Conservation (phyloP, 2,797 vertebrate species). For the Arremon brunneinucha region DNA sequence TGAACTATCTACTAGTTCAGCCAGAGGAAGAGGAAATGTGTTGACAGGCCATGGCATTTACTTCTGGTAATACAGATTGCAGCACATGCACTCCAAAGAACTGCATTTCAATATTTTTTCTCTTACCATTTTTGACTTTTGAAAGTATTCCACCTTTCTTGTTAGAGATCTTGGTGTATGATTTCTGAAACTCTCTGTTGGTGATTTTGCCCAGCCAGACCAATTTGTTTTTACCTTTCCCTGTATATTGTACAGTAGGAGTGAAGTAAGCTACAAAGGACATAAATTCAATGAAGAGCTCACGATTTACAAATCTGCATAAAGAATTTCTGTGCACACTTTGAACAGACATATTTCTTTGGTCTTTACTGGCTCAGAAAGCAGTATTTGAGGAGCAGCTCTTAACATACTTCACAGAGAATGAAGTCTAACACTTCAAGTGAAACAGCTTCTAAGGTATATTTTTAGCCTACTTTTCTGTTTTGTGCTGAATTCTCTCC, state of each 20-base stretch:
- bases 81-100: neutral
- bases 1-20: conserved; percentile 13
- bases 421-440: neutral
- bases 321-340: neutral
- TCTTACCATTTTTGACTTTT: neutral
- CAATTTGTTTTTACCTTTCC: neutral
- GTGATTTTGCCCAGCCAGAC: neutral
- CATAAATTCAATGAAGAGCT: neutral
- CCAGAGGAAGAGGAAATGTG: conserved; percentile 11
- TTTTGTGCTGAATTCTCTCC: neutral
- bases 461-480: neutral
- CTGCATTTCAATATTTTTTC: neutral
- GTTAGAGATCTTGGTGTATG: neutral
- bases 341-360: neutral
- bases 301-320: neutral
- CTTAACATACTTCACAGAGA: neutral
- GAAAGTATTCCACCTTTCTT: neutral
- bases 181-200: neutral
- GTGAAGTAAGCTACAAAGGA: neutral
- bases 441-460: neutral
- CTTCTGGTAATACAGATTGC: neutral
- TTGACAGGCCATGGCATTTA: neutral
- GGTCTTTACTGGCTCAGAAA: neutral
- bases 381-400: neutral
- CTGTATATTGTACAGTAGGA: neutral